Conservation (phyloP, 30 jellyfish, hydroid and myxozoan genomes). For the Sanderia malayensis region DNA sequence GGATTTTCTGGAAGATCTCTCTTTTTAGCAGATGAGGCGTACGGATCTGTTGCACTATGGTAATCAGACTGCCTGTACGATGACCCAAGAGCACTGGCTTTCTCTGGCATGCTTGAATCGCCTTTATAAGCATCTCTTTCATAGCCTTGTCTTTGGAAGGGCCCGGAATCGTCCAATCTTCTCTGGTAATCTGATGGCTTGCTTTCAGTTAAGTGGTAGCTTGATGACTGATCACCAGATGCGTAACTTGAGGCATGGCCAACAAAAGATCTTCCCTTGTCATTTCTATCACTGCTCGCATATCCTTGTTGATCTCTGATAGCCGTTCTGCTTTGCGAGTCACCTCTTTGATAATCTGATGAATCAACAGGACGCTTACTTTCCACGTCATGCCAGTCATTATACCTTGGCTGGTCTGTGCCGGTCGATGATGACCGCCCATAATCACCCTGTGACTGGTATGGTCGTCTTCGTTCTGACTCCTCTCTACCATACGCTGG, state of each 20-base stretch:
- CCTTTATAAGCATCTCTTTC: neutral
- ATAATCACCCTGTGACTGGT: neutral
- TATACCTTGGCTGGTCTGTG: neutral
- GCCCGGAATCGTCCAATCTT: neutral
- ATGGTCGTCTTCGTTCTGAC: neutral
- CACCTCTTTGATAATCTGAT: neutral
- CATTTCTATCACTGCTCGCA: neutral
- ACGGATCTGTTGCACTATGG: slow-evolving; percentile 10
- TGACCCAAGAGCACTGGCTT: neutral
- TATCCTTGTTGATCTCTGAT: neutral
- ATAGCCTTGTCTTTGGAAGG: neutral
- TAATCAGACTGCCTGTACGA: neutral
- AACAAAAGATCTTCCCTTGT: neutral
- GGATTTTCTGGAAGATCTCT: slow-evolving; percentile 39
- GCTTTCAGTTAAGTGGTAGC: neutral
- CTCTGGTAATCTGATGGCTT: neutral
- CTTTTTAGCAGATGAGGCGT: slow-evolving; percentile 33
- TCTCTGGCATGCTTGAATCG: neutral
- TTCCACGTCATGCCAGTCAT: neutral
- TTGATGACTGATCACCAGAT: neutral
- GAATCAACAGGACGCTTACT: neutral
- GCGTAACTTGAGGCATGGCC: neutral
- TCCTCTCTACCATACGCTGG: neutral
- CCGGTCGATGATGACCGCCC: neutral
- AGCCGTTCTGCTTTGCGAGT: neutral